phyloP scores from a whole-genome alignment of 2,113 vertebrate species.

The Arenaria interpres region DNA sequence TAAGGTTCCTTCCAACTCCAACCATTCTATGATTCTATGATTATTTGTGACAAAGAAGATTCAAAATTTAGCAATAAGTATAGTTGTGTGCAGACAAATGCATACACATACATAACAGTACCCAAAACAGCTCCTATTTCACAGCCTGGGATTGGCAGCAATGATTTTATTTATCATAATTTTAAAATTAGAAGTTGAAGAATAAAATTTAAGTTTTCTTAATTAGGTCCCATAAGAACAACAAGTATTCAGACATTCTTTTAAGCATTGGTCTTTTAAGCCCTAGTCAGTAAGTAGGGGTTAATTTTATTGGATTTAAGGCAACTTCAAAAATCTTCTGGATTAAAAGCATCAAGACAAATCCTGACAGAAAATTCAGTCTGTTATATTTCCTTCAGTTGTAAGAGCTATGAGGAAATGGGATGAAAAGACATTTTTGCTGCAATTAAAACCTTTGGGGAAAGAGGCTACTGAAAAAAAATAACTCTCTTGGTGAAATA shows the following conservation, averaged over 20 bases:
- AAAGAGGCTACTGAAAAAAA: not conserved
- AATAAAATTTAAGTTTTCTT: conserved; percentile 6
- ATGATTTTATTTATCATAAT: not conserved
- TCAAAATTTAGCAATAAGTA: not conserved
- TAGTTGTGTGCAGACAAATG: not conserved
- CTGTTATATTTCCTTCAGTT: not conserved
- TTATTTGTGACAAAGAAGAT: not conserved
- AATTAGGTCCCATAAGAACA: conserved; percentile 38
- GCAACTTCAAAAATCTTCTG: conserved; percentile 7
- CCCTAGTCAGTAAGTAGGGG: not conserved
- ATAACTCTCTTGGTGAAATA: not conserved
- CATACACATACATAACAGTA: not conserved
- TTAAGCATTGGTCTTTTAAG: not conserved
- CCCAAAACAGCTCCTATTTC: not conserved
- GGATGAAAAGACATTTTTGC: not conserved
- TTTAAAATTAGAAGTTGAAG: not conserved
- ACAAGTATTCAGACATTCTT: not conserved
- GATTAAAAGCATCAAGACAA: not conserved
- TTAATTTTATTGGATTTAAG: conserved; percentile 1
- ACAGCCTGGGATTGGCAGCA: not conserved
- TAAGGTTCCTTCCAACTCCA: too few species aligned
- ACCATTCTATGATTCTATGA: too few species aligned
- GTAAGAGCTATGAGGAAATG: not conserved
- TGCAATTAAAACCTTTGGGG: not conserved
- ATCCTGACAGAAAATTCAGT: not conserved